phyloP scores from a whole-genome alignment of 2,113 vertebrate species.

The Aepyceros melampus region DNA sequence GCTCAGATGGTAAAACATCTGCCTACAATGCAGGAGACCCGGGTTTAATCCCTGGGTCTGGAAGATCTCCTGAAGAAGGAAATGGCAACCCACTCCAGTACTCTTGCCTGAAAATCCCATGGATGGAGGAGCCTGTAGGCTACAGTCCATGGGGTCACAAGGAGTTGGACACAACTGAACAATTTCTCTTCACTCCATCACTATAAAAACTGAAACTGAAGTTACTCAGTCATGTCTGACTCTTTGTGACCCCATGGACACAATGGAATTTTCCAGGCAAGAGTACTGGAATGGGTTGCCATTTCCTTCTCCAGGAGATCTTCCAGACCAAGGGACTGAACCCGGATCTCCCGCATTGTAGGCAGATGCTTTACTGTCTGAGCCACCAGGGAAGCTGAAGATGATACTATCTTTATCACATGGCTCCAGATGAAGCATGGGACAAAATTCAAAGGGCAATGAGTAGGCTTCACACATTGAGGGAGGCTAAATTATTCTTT shows the following conservation, averaged over 20 bases:
- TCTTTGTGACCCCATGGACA: not conserved
- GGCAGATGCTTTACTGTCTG: not conserved
- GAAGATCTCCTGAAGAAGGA: not conserved
- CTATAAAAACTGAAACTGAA: not conserved
- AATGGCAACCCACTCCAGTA: not conserved
- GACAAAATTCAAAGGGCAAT: not conserved
- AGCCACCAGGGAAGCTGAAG: not conserved
- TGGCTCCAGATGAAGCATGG: not conserved
- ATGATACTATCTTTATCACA: not conserved
- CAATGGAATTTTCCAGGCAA: not conserved
- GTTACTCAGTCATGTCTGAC: accelerated
- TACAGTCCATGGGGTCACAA: not conserved
- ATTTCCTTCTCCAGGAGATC: not conserved
- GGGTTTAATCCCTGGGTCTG: not conserved
- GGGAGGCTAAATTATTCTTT: not conserved
- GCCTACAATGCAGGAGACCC: accelerated
- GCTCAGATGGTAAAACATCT: not conserved
- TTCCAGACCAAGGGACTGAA: accelerated
- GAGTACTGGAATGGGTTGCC: not conserved
- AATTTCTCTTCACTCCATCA: not conserved
- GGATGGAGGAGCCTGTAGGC: accelerated
- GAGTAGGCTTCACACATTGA: not conserved
- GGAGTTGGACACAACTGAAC: accelerated
- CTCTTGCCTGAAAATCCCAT: not conserved
- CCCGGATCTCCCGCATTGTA: accelerated